These are phyloP conservation scores for Folsomia manolachei DNA, from an alignment of 2,888 invertebrate genomes.

Conservation along the genomic window DNA sequence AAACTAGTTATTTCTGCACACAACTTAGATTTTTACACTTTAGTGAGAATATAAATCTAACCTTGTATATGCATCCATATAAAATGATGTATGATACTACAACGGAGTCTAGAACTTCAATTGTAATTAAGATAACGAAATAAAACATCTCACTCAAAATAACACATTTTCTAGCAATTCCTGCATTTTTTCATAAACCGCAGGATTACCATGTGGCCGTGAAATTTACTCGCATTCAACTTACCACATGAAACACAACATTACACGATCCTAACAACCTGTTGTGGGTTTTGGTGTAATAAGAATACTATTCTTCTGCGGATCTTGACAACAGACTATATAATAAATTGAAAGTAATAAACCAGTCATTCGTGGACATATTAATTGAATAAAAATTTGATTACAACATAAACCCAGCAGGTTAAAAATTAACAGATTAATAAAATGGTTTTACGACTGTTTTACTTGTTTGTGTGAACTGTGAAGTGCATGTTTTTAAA, in stretches of 20 bases:
- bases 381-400: slow-evolving; percentile 6
- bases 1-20: not conserved
- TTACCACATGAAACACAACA: too few species aligned
- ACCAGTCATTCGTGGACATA: not conserved
- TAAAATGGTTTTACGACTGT: slow-evolving; percentile 12
- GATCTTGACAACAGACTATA: not conserved
- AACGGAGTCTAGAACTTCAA: not conserved
- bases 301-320: not conserved
- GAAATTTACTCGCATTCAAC: not conserved
- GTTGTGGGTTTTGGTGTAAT: too few species aligned
- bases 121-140: not conserved
- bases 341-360: slow-evolving; percentile 4
- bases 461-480: not conserved
- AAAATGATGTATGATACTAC: not conserved
- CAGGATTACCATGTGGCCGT: not conserved
- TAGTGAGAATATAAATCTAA: not conserved
- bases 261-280: too few species aligned
- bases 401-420: not conserved
- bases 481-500: too few species aligned
- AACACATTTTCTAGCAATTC: not conserved
- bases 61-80: too few species aligned
- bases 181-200: not conserved
- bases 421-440: slow-evolving; percentile 12
- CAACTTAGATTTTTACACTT: not conserved
- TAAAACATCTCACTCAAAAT: not conserved